Conservation (phyloP, 2,888 invertebrate genomes). For the Apamea monoglypha region DNA sequence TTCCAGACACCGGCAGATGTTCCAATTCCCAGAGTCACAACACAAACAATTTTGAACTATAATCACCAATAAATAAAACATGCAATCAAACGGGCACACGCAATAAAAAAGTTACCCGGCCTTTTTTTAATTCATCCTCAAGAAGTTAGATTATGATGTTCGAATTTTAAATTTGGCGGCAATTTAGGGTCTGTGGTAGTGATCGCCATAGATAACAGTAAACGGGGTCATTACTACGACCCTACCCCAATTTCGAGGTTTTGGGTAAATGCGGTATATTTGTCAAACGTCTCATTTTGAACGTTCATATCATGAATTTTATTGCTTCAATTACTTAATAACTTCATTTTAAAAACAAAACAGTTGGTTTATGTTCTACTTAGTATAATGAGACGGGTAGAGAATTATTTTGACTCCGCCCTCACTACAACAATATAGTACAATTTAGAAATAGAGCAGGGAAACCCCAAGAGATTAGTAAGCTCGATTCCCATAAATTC, state of each 20-base stretch:
- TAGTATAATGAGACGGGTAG: slow-evolving; percentile 76
- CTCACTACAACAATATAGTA: slow-evolving; percentile 75
- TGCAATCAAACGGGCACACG: slow-evolving; percentile 46
- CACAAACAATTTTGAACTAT: slow-evolving; percentile 68
- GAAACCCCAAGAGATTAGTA: slow-evolving; percentile 79
- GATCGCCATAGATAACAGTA: slow-evolving; percentile 85
- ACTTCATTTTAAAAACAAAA: slow-evolving; percentile 78
- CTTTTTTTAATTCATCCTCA: slow-evolving; percentile 73
- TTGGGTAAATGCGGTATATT: slow-evolving; percentile 82
- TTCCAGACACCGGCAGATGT: slow-evolving; percentile 87
- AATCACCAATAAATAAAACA: slow-evolving; percentile 59
- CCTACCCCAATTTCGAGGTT: slow-evolving; percentile 80
- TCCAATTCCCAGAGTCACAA: slow-evolving; percentile 65
- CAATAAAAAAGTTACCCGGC: slow-evolving; percentile 64
- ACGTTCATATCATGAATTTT: slow-evolving; percentile 79
- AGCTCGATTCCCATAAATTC: slow-evolving; percentile 83
- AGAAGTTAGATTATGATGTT: slow-evolving; percentile 88
- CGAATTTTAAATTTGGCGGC: slow-evolving; percentile 87
- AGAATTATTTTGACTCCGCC: slow-evolving; percentile 76
- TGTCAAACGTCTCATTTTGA: slow-evolving; percentile 82
- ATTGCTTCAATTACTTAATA: slow-evolving; percentile 83
- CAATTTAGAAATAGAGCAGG: slow-evolving; percentile 82
- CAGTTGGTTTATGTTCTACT: slow-evolving; percentile 68
- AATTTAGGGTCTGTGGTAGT: slow-evolving; percentile 81
- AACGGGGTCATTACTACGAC: slow-evolving; percentile 86